Evolutionary conservation across 2,797 vertebrate genomes (phyloP).

Genomic region (Anguilla pacifica): DNA sequence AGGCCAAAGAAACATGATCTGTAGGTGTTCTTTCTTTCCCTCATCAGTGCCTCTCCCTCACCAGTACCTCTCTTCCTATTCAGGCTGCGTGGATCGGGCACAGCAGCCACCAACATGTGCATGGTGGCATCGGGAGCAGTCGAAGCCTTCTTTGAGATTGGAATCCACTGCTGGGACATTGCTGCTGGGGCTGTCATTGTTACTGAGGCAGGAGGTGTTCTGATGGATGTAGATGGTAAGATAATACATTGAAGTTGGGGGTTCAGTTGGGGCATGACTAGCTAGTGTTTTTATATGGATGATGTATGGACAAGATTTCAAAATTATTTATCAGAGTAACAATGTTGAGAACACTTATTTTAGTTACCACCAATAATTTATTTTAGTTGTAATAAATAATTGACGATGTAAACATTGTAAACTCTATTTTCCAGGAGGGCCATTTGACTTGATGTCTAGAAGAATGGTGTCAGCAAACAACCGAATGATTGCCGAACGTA

Average conservation of each 20-base stretch:
- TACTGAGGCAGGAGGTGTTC: constrained; percentile 85
- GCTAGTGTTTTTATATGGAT: background rate
- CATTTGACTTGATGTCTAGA: constrained; percentile 90
- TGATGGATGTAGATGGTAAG: constrained; percentile 85
- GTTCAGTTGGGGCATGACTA: background rate
- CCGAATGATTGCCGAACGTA: constrained; percentile 72
- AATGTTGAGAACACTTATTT: background rate
- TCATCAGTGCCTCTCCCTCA: background rate
- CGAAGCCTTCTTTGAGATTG: constrained; percentile 91
- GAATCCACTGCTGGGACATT: constrained; percentile 93
- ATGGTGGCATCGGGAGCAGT: constrained; percentile 86
- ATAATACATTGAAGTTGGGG: background rate
- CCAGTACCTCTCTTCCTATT: background rate
- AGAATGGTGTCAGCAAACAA: constrained; percentile 87
- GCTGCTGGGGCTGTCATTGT: constrained; percentile 86
- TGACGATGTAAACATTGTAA: background rate
- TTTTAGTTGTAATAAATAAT: background rate
- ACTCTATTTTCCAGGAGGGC: constrained; percentile 73
- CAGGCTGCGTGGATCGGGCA: constrained; percentile 86
- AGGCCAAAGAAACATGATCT: constrained; percentile 40
- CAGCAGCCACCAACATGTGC: constrained; percentile 93
- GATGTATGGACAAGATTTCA: background rate
- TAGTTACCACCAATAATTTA: background rate
- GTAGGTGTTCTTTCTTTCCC: too few relatives aligned
- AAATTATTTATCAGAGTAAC: background rate